Conservation (phyloP, 2,113 vertebrate genomes). For the Grus americana region DNA sequence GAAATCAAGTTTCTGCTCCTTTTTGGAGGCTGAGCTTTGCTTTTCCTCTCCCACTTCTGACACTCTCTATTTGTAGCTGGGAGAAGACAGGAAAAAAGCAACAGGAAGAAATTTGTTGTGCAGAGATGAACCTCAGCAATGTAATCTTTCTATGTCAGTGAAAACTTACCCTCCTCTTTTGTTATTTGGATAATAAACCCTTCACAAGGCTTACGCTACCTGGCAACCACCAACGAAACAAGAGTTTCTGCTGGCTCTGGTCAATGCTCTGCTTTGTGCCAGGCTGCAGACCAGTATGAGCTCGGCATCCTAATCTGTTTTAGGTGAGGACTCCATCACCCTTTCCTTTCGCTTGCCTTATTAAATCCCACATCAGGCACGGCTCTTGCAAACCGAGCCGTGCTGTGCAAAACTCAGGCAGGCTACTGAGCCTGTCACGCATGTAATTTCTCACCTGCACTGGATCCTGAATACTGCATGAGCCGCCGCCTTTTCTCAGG, state of each 20-base stretch:
- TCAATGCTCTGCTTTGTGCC: conserved; percentile 27
- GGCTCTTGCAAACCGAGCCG: not conserved
- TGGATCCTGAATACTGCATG: not conserved
- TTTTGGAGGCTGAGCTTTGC: not conserved
- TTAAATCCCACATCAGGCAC: conserved; percentile 7
- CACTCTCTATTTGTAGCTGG: not conserved
- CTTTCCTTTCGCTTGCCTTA: not conserved
- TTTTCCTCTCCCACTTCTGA: not conserved
- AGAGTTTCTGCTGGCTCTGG: conserved; percentile 45
- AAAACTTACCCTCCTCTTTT: conserved; percentile 40
- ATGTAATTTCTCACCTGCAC: not conserved
- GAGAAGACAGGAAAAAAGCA: not conserved
- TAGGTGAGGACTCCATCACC: not conserved
- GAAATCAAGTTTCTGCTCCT: not conserved
- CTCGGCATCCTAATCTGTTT: conserved; percentile 34
- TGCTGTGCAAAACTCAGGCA: not conserved
- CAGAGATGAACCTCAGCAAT: not conserved
- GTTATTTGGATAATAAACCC: conserved; percentile 7
- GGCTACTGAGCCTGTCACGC: not conserved
- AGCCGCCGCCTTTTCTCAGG: not conserved
- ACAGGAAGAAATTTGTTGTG: not conserved
- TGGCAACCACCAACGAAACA: conserved; percentile 44
- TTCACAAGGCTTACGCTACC: conserved; percentile 38
- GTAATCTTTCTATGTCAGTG: conserved; percentile 45
- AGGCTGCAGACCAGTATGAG: not conserved